Conservation (phyloP, 2,797 vertebrate genomes). For the Platalea minor region DNA sequence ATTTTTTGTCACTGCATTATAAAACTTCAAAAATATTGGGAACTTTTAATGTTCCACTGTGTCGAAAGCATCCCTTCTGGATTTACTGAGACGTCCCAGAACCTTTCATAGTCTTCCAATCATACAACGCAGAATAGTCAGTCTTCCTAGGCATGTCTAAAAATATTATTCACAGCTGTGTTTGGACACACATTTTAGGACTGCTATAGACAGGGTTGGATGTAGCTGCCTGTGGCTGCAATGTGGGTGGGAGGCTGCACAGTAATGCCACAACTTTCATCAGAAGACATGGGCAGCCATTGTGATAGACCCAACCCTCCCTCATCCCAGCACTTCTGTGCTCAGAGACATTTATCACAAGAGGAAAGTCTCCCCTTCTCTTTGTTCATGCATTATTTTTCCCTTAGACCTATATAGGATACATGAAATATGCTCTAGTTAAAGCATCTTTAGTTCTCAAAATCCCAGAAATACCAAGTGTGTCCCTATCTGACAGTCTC, state of each 20-base stretch:
- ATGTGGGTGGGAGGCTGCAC: conserved; percentile 4
- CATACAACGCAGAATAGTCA: neutral
- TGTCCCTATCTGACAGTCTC: neutral
- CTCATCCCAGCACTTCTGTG: neutral
- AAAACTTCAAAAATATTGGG: conserved; percentile 25
- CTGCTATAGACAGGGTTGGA: neutral
- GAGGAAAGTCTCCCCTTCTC: neutral
- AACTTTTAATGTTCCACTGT: neutral
- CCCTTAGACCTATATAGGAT: too few relatives aligned
- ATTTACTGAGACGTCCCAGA: conserved; percentile 4
- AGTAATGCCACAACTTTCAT: neutral
- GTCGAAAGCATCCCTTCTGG: neutral
- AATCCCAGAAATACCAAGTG: neutral
- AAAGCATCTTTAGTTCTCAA: neutral
- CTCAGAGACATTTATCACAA: neutral
- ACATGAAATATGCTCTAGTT: neutral
- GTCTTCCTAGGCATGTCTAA: conserved; percentile 10
- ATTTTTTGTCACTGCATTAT: conserved; percentile 24
- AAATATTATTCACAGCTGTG: conserved; percentile 38
- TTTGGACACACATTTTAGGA: conserved; percentile 15
- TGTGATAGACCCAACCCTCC: neutral
- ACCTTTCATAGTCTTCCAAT: conserved; percentile 45
- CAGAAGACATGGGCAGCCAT: accelerated
- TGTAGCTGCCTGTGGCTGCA: neutral
- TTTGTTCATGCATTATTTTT: neutral